Conservation (phyloP, 1,140 invertebrate species). For the Cyclargus thomasi region DNA sequence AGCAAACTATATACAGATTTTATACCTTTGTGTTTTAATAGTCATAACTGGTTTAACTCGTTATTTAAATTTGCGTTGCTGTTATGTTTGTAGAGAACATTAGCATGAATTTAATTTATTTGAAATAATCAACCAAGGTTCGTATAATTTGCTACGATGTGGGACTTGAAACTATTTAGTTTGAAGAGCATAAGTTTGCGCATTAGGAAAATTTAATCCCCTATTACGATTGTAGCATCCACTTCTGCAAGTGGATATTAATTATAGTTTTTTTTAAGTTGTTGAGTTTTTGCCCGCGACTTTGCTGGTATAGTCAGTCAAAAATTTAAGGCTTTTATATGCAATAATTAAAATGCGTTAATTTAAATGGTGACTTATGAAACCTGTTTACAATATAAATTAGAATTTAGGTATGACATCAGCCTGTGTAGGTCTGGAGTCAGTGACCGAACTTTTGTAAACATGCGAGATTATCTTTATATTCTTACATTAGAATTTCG, state of each 20-base stretch:
- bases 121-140: neutral
- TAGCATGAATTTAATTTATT: neutral
- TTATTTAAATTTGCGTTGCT: neutral
- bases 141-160: neutral
- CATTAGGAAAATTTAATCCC: no score
- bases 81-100: neutral
- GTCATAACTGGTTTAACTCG: neutral
- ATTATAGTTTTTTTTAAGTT: no score
- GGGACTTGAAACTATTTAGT: neutral
- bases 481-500: no score
- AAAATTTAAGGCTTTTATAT: neutral
- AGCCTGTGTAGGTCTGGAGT: constrained; percentile 6
- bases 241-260: no score
- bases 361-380: neutral
- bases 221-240: no score
- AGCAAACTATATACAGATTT: neutral
- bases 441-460: neutral
- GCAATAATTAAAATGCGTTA: neutral
- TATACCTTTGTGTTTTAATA: neutral
- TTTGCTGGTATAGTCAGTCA: no score
- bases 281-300: no score
- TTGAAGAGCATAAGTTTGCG: no score
- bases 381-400: neutral
- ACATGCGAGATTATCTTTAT: neutral
- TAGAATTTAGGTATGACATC: constrained; percentile 3